A percentile compares a stretch with the other conserved stretches of the same genome.
Evolutionary conservation across 1,140 invertebrate species (phyloP).

Genomic region (Episyrphus balteatus): DNA sequence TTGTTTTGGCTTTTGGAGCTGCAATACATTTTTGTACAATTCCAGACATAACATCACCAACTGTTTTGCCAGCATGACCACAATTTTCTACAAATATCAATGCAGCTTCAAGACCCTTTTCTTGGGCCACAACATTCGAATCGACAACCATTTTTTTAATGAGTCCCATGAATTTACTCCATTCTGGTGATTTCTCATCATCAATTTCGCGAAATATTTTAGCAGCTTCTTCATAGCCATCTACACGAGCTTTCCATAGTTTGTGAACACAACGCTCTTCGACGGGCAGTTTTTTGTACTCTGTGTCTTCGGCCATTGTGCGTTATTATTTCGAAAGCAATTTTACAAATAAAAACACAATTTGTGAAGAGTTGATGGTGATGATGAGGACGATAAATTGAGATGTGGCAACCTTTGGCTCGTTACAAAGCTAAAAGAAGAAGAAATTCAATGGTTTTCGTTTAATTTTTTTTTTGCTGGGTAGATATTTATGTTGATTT

Average conservation of each 20-base stretch:
- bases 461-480: no score
- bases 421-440: no score
- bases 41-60: slow-evolving; percentile 77
- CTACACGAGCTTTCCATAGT: slow-evolving; percentile 87
- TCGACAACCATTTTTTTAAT: slow-evolving; percentile 94
- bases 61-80: slow-evolving; percentile 70
- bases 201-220: slow-evolving; percentile 77
- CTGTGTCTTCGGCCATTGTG: slow-evolving; percentile 74
- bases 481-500: no score
- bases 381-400: no score
- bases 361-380: no score
- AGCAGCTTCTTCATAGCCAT: slow-evolving; percentile 86
- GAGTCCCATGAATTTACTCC: slow-evolving; percentile 80
- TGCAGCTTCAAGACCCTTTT: slow-evolving; percentile 88
- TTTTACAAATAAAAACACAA: no score
- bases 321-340: background rate
- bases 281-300: slow-evolving; percentile 82
- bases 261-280: slow-evolving; percentile 89
- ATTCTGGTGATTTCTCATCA: slow-evolving; percentile 89
- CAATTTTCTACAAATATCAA: slow-evolving; percentile 85
- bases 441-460: no score
- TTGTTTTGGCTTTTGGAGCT: slow-evolving; percentile 81
- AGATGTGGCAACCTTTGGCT: no score
- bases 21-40: slow-evolving; percentile 87
- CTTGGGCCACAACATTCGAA: slow-evolving; percentile 89